phyloP scores from a whole-genome alignment of 2,113 vertebrate species.

The Cephalopholis sonnerati region DNA sequence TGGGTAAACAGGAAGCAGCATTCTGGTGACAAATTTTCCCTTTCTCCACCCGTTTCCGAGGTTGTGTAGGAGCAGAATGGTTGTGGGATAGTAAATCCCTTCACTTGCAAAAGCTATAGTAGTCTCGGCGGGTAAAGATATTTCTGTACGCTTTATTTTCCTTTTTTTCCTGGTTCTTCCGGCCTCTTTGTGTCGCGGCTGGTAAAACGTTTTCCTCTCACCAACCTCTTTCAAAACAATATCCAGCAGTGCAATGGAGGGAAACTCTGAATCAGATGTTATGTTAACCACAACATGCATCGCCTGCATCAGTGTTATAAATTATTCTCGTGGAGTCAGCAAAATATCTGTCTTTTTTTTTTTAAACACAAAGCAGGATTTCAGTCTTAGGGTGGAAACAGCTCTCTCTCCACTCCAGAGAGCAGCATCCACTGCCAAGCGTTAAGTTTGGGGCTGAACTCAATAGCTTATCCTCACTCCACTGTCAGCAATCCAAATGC shows the following conservation, averaged over 20 bases:
- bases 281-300: constrained; percentile 78
- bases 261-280: constrained; percentile 80
- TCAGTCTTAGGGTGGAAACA: constrained; percentile 82
- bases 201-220: constrained; percentile 59
- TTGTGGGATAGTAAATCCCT: constrained; percentile 52
- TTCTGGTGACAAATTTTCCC: constrained; percentile 46
- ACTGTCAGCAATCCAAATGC: constrained; percentile 64
- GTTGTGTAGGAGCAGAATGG: constrained; percentile 33
- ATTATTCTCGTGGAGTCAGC: constrained; percentile 86
- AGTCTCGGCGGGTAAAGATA: constrained; percentile 36
- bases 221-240: constrained; percentile 62
- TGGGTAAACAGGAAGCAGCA: constrained; percentile 39
- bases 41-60: constrained; percentile 56
- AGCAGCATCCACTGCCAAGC: constrained; percentile 71
- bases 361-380: constrained; percentile 62
- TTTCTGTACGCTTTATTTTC: constrained; percentile 67
- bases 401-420: constrained; percentile 79
- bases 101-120: constrained; percentile 54
- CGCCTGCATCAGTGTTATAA: constrained; percentile 67
- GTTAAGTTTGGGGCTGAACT: constrained; percentile 73
- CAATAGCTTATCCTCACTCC: constrained; percentile 64
- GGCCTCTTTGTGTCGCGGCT: constrained; percentile 49
- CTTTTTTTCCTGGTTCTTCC: constrained; percentile 50
- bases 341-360: constrained; percentile 75
- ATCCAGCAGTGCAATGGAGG: constrained; percentile 58